Conservation (phyloP, 2,888 invertebrate species). For the Epinotia brunnichana region DNA sequence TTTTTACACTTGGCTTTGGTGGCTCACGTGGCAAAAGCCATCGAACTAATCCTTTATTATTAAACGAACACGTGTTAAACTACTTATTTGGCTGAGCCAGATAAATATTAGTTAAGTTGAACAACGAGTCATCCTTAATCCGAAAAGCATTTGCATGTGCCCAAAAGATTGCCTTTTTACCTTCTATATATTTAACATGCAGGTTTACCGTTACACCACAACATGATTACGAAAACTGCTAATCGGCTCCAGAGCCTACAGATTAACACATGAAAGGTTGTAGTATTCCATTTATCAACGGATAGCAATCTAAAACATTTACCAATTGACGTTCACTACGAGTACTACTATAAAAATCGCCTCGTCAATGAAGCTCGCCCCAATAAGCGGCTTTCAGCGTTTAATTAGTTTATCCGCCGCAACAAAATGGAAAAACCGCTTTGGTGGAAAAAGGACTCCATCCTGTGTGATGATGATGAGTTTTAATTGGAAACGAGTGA, state of each 20-base stretch:
- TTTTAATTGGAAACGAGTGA: background rate
- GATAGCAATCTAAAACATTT: background rate
- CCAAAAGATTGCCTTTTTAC: too few species aligned
- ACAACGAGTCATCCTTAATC: too few species aligned
- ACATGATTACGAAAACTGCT: too few species aligned
- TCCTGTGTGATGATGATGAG: background rate
- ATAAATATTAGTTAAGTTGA: too few species aligned
- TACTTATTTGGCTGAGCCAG: too few species aligned
- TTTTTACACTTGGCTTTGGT: background rate
- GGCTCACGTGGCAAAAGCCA: too few species aligned
- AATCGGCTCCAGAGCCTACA: too few species aligned
- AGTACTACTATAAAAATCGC: background rate
- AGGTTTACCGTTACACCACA: too few species aligned
- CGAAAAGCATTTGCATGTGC: too few species aligned
- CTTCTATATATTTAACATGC: too few species aligned
- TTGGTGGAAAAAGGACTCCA: background rate
- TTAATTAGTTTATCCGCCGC: slow-evolving; percentile 32
- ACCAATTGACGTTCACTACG: background rate
- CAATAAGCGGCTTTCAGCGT: slow-evolving; percentile 28
- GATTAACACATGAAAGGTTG: background rate
- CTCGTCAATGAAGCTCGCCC: background rate
- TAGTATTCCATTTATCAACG: background rate
- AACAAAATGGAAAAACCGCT: slow-evolving; percentile 6
- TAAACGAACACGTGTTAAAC: too few species aligned
- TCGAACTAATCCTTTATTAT: too few species aligned